Conservation (phyloP, 2,113 vertebrate species). For the Coptodon rendalli region DNA sequence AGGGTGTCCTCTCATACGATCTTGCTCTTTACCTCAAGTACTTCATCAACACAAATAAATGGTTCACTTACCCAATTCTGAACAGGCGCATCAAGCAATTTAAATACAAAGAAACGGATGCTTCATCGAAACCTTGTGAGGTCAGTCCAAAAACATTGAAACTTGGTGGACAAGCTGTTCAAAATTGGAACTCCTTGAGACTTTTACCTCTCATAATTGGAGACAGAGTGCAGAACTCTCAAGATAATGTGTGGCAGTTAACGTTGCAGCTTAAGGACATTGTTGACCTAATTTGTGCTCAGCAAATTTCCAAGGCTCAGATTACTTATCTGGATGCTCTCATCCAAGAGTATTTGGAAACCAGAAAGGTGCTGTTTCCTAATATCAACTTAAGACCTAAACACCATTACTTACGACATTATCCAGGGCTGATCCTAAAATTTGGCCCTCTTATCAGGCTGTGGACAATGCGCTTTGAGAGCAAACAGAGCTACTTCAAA, state of each 20-base stretch:
- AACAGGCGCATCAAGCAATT: too few species aligned
- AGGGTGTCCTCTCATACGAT: too few species aligned
- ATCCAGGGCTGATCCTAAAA: not conserved
- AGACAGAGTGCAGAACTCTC: not conserved
- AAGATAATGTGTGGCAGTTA: constrained; percentile 12
- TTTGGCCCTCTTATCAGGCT: not conserved
- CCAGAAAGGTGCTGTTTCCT: not conserved
- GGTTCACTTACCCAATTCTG: too few species aligned
- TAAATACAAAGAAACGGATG: too few species aligned
- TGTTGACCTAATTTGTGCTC: not conserved
- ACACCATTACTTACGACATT: not conserved
- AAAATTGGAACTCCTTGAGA: too few species aligned
- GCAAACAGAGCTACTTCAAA: constrained; percentile 25
- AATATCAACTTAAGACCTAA: not conserved
- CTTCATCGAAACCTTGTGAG: too few species aligned
- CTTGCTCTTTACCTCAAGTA: too few species aligned
- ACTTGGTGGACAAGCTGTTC: too few species aligned
- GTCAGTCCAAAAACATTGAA: too few species aligned
- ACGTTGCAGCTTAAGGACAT: constrained; percentile 3
- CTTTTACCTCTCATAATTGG: too few species aligned
- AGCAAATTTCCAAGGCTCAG: not conserved
- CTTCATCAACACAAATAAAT: too few species aligned
- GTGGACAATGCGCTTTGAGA: constrained; percentile 26
- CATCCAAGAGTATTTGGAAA: constrained; percentile 10
- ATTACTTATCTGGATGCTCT: constrained; percentile 1